Evolutionary conservation across 2,888 invertebrate species (phyloP).

Genomic region (Drosophila meridiana): DNA sequence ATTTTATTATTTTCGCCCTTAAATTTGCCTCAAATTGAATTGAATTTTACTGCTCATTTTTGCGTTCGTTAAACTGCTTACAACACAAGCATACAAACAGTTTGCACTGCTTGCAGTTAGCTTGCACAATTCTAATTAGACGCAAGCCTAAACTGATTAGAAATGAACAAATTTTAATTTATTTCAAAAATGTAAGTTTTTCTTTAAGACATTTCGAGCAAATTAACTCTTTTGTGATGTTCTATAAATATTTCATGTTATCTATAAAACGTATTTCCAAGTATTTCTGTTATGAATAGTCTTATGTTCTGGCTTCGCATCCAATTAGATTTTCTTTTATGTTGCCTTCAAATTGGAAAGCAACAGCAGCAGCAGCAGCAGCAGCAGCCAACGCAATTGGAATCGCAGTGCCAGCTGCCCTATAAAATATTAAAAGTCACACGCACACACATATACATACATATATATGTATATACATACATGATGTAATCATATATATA

Average conservation of each 20-base stretch:
- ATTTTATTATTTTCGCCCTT: too few species aligned
- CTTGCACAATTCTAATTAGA: neutral
- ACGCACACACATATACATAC: slow-evolving; percentile 16
- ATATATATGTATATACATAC: neutral
- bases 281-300: accelerated
- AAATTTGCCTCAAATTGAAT: too few species aligned
- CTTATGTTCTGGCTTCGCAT: neutral
- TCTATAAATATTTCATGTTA: neutral
- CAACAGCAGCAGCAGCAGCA: neutral
- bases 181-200: too few species aligned
- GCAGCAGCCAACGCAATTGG: slow-evolving; percentile 41
- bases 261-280: neutral
- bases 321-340: slow-evolving; percentile 12
- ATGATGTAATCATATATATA: slow-evolving; percentile 62
- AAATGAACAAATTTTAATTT: neutral
- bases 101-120: neutral
- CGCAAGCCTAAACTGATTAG: neutral
- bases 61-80: slow-evolving; percentile 6
- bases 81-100: slow-evolving; percentile 14
- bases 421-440: slow-evolving; percentile 71
- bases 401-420: slow-evolving; percentile 66
- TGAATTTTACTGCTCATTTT: neutral
- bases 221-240: too few species aligned
- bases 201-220: too few species aligned
- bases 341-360: slow-evolving; percentile 23